Evolutionary conservation across 2,113 vertebrate genomes (phyloP).

Genomic region (Lucifuga dentata): DNA sequence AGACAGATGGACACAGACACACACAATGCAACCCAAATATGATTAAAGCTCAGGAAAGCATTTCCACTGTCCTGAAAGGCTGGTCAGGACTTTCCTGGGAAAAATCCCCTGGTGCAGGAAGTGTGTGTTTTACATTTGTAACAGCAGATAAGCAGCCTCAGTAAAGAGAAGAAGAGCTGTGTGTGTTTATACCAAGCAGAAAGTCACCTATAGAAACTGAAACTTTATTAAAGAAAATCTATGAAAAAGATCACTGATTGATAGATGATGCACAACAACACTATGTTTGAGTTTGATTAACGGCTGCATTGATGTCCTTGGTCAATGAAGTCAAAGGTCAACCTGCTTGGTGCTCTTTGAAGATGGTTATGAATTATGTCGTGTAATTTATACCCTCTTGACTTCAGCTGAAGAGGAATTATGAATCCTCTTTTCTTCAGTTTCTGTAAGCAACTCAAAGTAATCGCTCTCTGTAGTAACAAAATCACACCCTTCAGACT

Average conservation of each 20-base stretch:
- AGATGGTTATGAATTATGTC: background rate
- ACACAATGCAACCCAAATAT: too few species aligned
- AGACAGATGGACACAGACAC: too few species aligned
- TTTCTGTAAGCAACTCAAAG: slow-evolving; percentile 2
- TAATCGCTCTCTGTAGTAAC: slow-evolving; percentile 14
- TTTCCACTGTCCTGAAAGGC: too few species aligned
- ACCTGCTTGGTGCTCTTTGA: background rate
- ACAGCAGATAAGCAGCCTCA: too few species aligned
- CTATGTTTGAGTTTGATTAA: background rate
- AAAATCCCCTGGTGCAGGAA: background rate
- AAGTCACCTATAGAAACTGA: background rate
- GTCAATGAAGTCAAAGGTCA: background rate
- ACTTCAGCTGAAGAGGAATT: slow-evolving; percentile 7
- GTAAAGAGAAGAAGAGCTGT: too few species aligned
- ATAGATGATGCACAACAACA: background rate
- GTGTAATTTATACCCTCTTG: background rate
- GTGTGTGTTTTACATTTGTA: too few species aligned
- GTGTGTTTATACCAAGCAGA: too few species aligned
- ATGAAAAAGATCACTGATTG: slow-evolving; percentile 4
- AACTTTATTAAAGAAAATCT: background rate
- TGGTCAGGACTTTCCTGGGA: too few species aligned
- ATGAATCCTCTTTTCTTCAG: background rate
- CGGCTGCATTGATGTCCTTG: background rate
- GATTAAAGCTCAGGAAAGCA: too few species aligned
- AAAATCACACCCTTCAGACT: slow-evolving; percentile 25